These are phyloP conservation scores for Cryptus viduatorius DNA, from an alignment of 2,888 invertebrate species.

Conservation along the genomic window DNA sequence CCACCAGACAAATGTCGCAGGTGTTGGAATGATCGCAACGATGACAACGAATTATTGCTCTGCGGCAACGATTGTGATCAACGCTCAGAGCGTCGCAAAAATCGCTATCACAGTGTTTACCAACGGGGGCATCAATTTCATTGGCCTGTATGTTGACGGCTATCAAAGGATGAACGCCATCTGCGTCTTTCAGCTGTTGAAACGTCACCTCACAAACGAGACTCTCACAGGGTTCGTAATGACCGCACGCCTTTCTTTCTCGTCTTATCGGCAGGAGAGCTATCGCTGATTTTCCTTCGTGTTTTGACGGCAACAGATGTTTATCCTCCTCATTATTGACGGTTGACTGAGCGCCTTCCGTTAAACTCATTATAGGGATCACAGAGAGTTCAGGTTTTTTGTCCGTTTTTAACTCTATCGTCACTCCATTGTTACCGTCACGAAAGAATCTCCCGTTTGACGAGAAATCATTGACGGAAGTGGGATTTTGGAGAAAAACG, in stretches of 20 bases:
- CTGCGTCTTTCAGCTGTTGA: constrained; percentile 75
- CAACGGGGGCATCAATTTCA: constrained; percentile 79
- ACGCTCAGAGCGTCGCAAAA: constrained; percentile 80
- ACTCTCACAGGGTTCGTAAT: constrained; percentile 80
- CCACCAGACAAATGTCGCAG: constrained; percentile 80
- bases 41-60: constrained; percentile 72
- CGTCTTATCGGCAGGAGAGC: constrained; percentile 76
- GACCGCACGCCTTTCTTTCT: constrained; percentile 78
- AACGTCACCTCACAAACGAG: constrained; percentile 79
- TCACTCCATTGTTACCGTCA: constrained; percentile 69
- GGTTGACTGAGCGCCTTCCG: not conserved
- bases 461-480: constrained; percentile 41
- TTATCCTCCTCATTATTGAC: constrained; percentile 16
- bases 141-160: constrained; percentile 77
- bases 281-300: constrained; percentile 80
- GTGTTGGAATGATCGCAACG: constrained; percentile 71
- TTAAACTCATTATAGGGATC: constrained; percentile 47
- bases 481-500: constrained; percentile 52
- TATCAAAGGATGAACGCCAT: constrained; percentile 77
- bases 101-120: constrained; percentile 78
- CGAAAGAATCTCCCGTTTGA: constrained; percentile 41
- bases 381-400: constrained; percentile 54
- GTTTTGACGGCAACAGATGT: constrained; percentile 80
- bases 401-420: not conserved
- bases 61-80: constrained; percentile 81